Evolutionary conservation across 2,888 invertebrate species (phyloP).

Genomic region (Orthosia cruda): DNA sequence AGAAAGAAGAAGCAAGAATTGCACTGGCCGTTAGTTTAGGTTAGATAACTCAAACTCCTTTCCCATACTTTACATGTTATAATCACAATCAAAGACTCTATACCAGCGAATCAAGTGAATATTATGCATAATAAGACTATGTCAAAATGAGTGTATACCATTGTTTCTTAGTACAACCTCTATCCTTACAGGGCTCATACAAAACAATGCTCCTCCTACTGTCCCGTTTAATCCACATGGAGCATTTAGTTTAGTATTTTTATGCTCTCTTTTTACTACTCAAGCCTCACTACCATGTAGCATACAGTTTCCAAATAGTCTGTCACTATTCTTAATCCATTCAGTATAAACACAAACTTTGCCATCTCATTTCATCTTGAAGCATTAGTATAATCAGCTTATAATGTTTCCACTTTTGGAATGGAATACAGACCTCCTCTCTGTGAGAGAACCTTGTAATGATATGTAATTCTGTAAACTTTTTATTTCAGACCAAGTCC

Average conservation of each 20-base stretch:
- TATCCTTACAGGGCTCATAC: conserved; percentile 29
- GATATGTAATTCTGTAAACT: not conserved
- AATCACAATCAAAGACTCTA: not conserved
- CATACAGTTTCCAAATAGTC: not conserved
- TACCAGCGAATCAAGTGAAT: not conserved
- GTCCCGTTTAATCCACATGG: not conserved
- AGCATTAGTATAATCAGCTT: not conserved
- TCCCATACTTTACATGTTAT: not conserved
- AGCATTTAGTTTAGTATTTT: conserved; percentile 18
- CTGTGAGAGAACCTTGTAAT: not conserved
- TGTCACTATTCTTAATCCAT: not conserved
- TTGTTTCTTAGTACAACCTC: not conserved
- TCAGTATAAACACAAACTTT: not conserved
- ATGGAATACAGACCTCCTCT: not conserved
- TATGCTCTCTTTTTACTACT: not conserved
- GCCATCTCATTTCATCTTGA: not conserved
- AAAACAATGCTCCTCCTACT: not conserved
- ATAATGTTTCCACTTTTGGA: not conserved
- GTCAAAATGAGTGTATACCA: not conserved
- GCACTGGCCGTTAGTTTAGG: conserved; percentile 95
- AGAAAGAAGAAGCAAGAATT: conserved; percentile 95
- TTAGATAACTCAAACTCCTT: conserved; percentile 67
- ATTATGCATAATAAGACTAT: not conserved
- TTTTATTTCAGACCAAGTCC: no score
- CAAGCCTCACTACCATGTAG: not conserved